Conservation (phyloP, 2,797 vertebrate genomes). For the Sebastes kiyomatsui region DNA sequence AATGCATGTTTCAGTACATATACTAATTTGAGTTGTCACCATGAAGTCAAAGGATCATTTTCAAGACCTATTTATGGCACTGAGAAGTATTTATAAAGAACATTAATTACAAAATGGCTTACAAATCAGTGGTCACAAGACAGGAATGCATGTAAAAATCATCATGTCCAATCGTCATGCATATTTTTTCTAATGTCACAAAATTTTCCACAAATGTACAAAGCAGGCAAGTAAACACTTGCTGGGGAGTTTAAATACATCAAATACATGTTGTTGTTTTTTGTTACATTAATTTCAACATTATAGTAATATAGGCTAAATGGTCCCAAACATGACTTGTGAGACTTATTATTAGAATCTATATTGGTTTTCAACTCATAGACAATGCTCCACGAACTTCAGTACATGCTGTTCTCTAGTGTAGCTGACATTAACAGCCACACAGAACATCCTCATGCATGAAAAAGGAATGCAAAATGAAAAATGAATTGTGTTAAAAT, state of each 20-base stretch:
- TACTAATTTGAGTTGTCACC: background rate
- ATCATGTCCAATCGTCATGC: constrained; percentile 45
- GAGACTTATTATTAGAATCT: constrained; percentile 7
- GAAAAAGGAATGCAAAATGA: constrained; percentile 69
- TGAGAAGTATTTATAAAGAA: constrained; percentile 41
- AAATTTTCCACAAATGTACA: constrained; percentile 49
- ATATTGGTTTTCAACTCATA: constrained; percentile 1
- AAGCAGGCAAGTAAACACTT: constrained; percentile 57
- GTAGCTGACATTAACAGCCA: constrained; percentile 3
- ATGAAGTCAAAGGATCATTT: constrained; percentile 18
- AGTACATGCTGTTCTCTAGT: constrained; percentile 19
- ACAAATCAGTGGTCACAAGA: constrained; percentile 64
- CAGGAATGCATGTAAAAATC: constrained; percentile 68
- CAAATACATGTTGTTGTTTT: constrained; percentile 4
- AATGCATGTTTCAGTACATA: background rate
- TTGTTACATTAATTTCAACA: background rate
- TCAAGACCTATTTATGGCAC: constrained; percentile 26
- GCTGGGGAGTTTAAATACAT: constrained; percentile 26
- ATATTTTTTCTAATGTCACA: constrained; percentile 26
- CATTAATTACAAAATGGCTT: constrained; percentile 45
- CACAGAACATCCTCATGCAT: constrained; percentile 24
- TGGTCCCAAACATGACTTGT: constrained; percentile 68
- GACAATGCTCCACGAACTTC: background rate
- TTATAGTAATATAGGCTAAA: constrained; percentile 23
- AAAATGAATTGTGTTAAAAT: constrained; percentile 43